Conservation (phyloP, 2,888 invertebrate species). For the Luffia ferchaultella region DNA sequence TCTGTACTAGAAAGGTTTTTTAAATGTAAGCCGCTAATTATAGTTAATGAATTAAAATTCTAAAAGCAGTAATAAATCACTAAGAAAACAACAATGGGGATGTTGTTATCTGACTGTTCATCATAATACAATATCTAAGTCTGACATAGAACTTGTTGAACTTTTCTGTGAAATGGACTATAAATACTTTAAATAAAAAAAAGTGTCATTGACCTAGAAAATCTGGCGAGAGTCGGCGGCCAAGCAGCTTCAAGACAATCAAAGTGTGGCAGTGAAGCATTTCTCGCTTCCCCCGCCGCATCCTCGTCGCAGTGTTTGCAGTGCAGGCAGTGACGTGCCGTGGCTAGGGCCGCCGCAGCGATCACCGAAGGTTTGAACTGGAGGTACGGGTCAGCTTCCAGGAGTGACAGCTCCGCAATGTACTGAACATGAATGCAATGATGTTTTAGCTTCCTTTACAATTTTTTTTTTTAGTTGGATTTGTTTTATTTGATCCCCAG, state of each 20-base stretch:
- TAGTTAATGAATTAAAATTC: no score
- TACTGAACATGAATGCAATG: constrained; percentile 61
- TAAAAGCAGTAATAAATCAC: no score
- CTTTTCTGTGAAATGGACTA: no score
- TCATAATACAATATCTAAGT: no score
- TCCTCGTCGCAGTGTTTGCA: constrained; percentile 32
- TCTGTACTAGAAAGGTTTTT: no score
- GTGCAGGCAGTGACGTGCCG: constrained; percentile 77
- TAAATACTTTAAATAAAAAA: no score
- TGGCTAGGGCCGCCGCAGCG: constrained; percentile 81
- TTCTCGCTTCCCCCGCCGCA: background rate
- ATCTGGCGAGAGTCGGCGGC: constrained; percentile 69
- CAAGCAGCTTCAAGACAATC: constrained; percentile 59
- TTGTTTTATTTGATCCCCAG: no score
- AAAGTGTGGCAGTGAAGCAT: constrained; percentile 10
- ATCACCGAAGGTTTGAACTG: constrained; percentile 83
- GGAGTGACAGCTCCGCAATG: constrained; percentile 81
- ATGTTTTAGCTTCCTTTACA: background rate
- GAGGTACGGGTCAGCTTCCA: constrained; percentile 88
- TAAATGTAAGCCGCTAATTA: no score
- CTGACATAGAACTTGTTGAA: no score
- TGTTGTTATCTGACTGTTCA: no score
- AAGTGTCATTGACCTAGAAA: constrained; percentile 62
- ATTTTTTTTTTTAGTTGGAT: constrained; percentile 5
- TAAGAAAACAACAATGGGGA: no score